Base-by-base conservation (phyloP, 2,113 vertebrate genomes). In the Hemicordylus capensis region DNA sequence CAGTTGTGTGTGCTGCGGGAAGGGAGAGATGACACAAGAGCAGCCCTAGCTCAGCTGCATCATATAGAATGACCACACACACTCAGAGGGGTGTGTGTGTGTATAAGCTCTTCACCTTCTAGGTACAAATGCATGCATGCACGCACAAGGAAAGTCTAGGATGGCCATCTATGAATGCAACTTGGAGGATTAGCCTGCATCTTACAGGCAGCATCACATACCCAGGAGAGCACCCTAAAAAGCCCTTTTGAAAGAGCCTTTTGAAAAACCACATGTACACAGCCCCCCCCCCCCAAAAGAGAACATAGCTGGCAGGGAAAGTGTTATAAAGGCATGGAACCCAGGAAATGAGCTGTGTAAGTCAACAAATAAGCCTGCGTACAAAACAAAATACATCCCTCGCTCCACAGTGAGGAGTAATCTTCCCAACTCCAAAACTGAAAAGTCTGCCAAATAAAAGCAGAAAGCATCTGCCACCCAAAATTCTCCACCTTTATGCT, bases 1-100 rank as follows among this genome's bases (percentile, higher is more conserved):
- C 2, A 2, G 11, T 82, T 0, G 0, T 8, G 54, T 2, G 56
- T 15, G 0, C 44, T 10, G 76, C 44, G 59, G 17, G 73, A 28
- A 17, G 0, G 3, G 63, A 26, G 17, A 77, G 63, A 34, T 1
- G 31, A 37, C 39, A 6, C 17, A 6, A 72, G 3, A 20, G n/a
- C 24, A 85, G 59, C 10, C 61, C 22, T 1, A 69, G 28, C 15
- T 69, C 63, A 28, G 44, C 77, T 2, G 4, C 37, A 1, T 26
- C 44, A 34, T 51, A 70, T 28, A 26, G 58, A 61, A 61, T n/a
- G n/a, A n/a, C n/a, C n/a, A n/a, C n/a, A n/a, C n/a, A n/a, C n/a
- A n/a, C n/a, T n/a, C n/a, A n/a, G n/a, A 24, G 58, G 20, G 31
- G 34, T 51, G 48, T 51, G 48, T 51, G 48, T 51, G 48, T 51